These are phyloP conservation scores for Columba janthina DNA, from an alignment of 2,113 vertebrate species.

Conservation along the genomic window DNA sequence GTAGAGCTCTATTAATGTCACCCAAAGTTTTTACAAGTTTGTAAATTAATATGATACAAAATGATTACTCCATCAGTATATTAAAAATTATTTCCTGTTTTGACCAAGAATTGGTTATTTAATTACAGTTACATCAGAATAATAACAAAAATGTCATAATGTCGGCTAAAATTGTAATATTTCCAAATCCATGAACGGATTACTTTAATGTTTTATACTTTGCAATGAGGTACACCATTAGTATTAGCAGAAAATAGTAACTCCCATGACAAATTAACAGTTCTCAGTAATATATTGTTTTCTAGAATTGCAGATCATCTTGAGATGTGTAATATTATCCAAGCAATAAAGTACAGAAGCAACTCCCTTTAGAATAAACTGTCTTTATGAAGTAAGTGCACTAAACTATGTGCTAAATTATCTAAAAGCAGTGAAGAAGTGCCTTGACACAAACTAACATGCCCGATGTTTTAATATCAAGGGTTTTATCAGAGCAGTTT, in stretches of 20 bases:
- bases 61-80: background rate
- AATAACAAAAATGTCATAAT: conserved; percentile 14
- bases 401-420: background rate
- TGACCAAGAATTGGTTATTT: background rate
- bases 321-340: background rate
- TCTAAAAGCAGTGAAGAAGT: background rate
- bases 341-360: background rate
- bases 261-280: background rate
- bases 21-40: background rate
- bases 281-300: background rate
- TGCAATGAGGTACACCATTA: background rate
- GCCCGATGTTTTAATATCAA: background rate
- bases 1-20: background rate
- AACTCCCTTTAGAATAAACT: background rate
- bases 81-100: conserved; percentile 29
- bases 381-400: background rate
- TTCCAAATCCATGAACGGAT: background rate
- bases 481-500: background rate
- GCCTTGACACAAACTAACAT: background rate
- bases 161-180: background rate
- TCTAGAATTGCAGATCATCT: background rate
- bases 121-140: conserved; percentile 31
- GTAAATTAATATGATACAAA: background rate
- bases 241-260: background rate
- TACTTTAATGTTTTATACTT: background rate